Evolutionary conservation across 1,140 invertebrate genomes (phyloP), one percentile per base, ranked within the genome.

Genomic region (Cataglyphis hispanica): DNA sequence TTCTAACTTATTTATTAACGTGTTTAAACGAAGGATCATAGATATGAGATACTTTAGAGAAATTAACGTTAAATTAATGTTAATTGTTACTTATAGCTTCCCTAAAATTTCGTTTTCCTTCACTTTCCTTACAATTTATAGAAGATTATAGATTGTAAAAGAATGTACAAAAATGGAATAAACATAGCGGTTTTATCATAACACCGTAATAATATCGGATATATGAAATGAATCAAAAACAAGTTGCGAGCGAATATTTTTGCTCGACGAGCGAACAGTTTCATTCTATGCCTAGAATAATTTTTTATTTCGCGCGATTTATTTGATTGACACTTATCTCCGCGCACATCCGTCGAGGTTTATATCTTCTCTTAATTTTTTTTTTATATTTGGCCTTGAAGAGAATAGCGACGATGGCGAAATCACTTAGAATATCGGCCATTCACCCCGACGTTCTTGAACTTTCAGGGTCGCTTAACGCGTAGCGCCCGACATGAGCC

Each of bases 391-490:
- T 74, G 66, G 25, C 53, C 50, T 81, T 66, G 37, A 74, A 76
- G 40, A 63, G 56, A 77, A 76, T 64, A 85, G 46, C 75, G 66
- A 70, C 70, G 43, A 86, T 72, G 78, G 75, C 81, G 31, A 89
- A 89, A 89, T 88, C 89, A 80, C 77, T 89, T 75, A 50, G 13
- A 27, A 69, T 77, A 74, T 66, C 89, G 93, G 91, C 56, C 93
- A 89, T 94, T 94, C 92, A 94, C 92, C 93, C 89, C 75, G 89
- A 76, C 90, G 93, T 92, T 93, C 93, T 94, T 94, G 93, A 94
- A 94, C 93, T 92, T 93, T 93, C 93, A 94, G 93, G 93, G 93
- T 94, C 93, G 92, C 89, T 89, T 89, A 60, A 84, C 72, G 50
- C 60, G 60, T 50, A 70, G 60, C 75, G 50, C 72, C 22, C 85